Conservation (phyloP, 2,113 vertebrate genomes). For the Rhinolophus ferrumequinum region DNA sequence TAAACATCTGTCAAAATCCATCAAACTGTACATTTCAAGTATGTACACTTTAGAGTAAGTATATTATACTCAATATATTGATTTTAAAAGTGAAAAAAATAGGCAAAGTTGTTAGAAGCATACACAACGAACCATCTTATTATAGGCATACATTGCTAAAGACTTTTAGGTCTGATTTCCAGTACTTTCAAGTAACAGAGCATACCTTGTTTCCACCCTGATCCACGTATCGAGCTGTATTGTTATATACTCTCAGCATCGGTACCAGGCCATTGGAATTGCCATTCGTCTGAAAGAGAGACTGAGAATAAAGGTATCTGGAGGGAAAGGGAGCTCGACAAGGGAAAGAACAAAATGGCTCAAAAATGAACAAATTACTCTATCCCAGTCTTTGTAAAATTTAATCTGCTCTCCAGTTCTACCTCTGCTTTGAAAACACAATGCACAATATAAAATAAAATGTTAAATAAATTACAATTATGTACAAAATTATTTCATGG, state of each 20-base stretch:
- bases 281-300: constrained; percentile 93
- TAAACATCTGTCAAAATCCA: constrained; percentile 12
- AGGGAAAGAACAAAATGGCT: background rate
- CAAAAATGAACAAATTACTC: constrained; percentile 5
- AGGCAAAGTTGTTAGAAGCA: background rate
- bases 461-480: constrained; percentile 36
- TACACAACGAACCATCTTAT: constrained; percentile 27
- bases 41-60: background rate
- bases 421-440: constrained; percentile 17
- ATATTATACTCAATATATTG: constrained; percentile 27
- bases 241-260: constrained; percentile 98
- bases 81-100: constrained; percentile 1
- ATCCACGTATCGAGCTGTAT: constrained; percentile 98
- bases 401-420: background rate
- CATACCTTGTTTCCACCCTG: constrained; percentile 98
- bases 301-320: constrained; percentile 37
- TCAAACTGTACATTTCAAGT: background rate
- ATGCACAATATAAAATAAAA: background rate
- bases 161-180: constrained; percentile 19
- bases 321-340: background rate
- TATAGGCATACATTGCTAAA: background rate
- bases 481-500: background rate
- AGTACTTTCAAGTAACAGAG: background rate
- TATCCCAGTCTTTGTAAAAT: background rate
- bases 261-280: constrained; percentile 96